Percentiles rank a stretch among this genome's conserved stretches.
phyloP scores from a whole-genome alignment of 2,797 vertebrate genomes.

The Lacerta agilis region DNA sequence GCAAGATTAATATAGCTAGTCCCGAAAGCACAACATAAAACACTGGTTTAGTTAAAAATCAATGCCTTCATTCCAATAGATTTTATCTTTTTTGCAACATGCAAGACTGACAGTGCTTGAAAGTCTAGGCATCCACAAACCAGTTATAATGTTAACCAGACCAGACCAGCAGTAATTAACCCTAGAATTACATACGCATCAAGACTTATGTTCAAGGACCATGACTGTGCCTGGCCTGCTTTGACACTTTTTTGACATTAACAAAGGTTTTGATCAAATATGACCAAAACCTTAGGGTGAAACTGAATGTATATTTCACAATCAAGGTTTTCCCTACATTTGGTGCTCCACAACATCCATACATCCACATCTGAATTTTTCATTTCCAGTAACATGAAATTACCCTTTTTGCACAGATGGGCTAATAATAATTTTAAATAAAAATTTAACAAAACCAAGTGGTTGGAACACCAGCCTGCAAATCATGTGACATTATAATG shows the following conservation, averaged over 20 bases:
- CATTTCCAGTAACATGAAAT: background rate
- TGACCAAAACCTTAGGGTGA: background rate
- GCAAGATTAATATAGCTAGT: constrained; percentile 27
- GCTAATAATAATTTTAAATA: background rate
- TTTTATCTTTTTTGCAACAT: constrained; percentile 19
- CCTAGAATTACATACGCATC: accelerated
- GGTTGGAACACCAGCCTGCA: background rate
- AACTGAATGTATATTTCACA: background rate
- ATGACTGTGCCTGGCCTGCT: background rate
- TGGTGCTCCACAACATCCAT: background rate
- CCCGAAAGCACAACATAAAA: constrained; percentile 16
- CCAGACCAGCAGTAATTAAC: background rate
- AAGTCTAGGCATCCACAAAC: constrained; percentile 11
- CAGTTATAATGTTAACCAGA: background rate
- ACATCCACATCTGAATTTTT: background rate
- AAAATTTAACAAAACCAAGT: background rate
- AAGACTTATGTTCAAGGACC: background rate
- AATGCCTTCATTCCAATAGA: constrained; percentile 6
- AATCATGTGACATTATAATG: too few species aligned
- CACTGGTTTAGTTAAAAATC: constrained; percentile 7
- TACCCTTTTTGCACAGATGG: background rate
- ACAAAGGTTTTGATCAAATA: background rate
- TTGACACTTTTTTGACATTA: background rate
- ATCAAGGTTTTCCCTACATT: background rate
- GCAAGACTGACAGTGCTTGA: background rate